phyloP scores from a whole-genome alignment of 2,113 vertebrate genomes.

The Seriola aureovittata region DNA sequence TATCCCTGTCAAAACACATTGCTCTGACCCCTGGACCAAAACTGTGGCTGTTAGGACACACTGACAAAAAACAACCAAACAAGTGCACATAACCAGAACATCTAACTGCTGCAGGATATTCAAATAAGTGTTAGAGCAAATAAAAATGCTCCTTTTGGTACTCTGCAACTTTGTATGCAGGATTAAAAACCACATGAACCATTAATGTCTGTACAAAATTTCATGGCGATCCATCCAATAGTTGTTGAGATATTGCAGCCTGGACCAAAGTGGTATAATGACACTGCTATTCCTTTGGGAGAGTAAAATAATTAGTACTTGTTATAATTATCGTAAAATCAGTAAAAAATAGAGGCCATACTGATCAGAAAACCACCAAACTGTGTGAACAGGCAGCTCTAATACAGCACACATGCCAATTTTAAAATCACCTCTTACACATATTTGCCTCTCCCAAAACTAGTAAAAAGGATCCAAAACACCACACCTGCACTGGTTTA shows the following conservation, averaged over 20 bases:
- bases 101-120: background rate
- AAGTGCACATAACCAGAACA: background rate
- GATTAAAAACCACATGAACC: too few species aligned
- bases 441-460: background rate
- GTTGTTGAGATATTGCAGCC: too few species aligned
- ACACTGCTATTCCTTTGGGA: too few species aligned
- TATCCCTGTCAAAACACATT: constrained; percentile 27
- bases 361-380: background rate
- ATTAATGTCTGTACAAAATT: too few species aligned
- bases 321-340: background rate
- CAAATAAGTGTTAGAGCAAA: background rate
- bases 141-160: background rate
- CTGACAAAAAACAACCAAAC: background rate
- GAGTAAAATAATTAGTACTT: background rate
- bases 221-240: too few species aligned
- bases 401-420: background rate
- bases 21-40: constrained; percentile 21
- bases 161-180: background rate
- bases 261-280: too few species aligned
- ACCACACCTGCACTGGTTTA: background rate
- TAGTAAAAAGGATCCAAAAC: too few species aligned
- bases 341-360: background rate
- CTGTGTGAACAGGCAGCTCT: background rate
- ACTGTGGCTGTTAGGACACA: background rate
- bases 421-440: background rate